Evolutionary conservation across 2,113 vertebrate species (phyloP).

Genomic region (Phainopepla nitens): DNA sequence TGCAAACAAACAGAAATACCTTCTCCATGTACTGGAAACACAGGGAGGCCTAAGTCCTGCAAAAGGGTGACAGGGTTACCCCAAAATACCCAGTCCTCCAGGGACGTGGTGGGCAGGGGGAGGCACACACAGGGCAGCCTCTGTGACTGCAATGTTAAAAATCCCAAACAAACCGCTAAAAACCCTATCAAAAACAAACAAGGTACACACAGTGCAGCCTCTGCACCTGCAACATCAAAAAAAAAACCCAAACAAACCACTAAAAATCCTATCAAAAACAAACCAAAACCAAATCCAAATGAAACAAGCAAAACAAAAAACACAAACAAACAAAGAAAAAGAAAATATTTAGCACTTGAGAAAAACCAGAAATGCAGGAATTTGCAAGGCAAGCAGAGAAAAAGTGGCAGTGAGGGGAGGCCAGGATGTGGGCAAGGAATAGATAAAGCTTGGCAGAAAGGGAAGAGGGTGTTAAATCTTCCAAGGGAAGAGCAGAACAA

Average conservation of each 20-base stretch:
- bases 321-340: background rate
- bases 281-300: too few species aligned
- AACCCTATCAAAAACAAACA: background rate
- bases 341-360: background rate
- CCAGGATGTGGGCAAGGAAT: background rate
- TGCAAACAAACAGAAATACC: accelerated
- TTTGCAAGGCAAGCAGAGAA: background rate
- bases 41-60: background rate
- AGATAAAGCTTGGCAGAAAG: background rate
- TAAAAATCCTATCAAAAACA: accelerated
- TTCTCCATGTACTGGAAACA: background rate
- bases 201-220: accelerated
- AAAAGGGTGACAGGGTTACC: background rate
- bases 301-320: background rate
- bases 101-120: background rate
- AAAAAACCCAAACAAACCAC: background rate
- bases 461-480: background rate
- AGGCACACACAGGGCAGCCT: accelerated
- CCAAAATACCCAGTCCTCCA: background rate
- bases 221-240: background rate
- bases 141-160: background rate
- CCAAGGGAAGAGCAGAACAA: background rate
- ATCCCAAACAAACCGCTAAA: too few species aligned
- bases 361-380: background rate
- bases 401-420: background rate